These are phyloP conservation scores for Lanistes nyassanus DNA, from an alignment of 1,140 invertebrate genomes.

Conservation along the genomic window DNA sequence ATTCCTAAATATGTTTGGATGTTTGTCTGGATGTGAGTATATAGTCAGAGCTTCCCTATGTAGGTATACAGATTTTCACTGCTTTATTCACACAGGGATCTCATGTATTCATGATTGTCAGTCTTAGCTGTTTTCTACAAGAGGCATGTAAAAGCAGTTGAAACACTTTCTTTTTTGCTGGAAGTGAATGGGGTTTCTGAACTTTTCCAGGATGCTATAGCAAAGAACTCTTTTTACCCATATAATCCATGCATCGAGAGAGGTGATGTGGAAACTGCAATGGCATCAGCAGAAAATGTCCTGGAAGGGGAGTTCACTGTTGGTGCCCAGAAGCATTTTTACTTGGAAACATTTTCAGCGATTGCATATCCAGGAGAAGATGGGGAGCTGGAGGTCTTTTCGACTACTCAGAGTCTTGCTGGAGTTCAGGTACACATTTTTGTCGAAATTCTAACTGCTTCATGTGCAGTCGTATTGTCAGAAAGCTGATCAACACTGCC, in stretches of 20 bases:
- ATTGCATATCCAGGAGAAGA: constrained; percentile 83
- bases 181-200: not conserved
- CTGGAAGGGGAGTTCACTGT: constrained; percentile 76
- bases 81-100: no score
- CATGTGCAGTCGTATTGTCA: no score
- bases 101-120: no score
- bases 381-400: constrained; percentile 86
- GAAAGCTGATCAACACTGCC: no score
- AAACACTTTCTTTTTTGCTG: no score
- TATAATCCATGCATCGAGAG: constrained; percentile 54
- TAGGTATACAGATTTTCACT: no score
- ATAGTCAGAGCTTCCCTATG: not conserved
- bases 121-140: no score
- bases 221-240: constrained; percentile 37
- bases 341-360: constrained; percentile 83
- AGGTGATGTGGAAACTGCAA: constrained; percentile 77
- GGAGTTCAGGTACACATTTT: constrained; percentile 72
- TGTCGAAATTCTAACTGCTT: no score
- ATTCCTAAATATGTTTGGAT: not conserved
- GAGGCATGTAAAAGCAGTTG: no score
- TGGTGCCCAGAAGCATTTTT: constrained; percentile 97
- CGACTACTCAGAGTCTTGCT: constrained; percentile 83
- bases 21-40: not conserved
- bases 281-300: constrained; percentile 71
- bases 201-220: constrained; percentile 28